These are phyloP conservation scores for Lampropteryx suffumata DNA, from an alignment of 2,888 invertebrate species.

Conservation along the genomic window DNA sequence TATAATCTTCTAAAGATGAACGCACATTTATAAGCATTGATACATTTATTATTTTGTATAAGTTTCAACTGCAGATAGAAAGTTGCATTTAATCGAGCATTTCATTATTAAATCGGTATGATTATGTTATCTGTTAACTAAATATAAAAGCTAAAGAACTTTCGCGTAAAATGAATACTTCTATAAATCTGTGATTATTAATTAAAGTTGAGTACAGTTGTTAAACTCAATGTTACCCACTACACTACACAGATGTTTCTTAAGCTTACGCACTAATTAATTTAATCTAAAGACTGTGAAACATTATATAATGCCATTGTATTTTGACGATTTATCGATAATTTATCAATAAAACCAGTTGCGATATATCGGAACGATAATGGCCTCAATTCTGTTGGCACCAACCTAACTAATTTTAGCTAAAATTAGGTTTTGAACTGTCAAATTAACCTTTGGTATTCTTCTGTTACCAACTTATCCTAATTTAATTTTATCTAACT, in stretches of 20 bases:
- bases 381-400: too few species aligned
- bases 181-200: conserved; percentile 8
- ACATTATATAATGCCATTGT: conserved; percentile 71
- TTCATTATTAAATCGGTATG: conserved; percentile 10
- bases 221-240: conserved; percentile 19
- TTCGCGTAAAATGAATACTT: background rate
- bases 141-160: conserved; percentile 1
- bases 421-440: too few species aligned
- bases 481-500: too few species aligned
- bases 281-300: conserved; percentile 73
- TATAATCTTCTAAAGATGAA: conserved; percentile 8
- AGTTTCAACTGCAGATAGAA: background rate
- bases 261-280: conserved; percentile 56
- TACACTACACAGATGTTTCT: conserved; percentile 32
- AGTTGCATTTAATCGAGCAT: conserved; percentile 25
- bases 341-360: conserved; percentile 44
- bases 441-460: too few species aligned
- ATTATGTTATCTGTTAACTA: conserved; percentile 1
- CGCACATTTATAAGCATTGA: conserved; percentile 6
- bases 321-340: conserved; percentile 56
- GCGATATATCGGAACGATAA: too few species aligned
- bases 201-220: conserved; percentile 4
- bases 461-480: too few species aligned
- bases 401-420: too few species aligned
- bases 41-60: conserved; percentile 1